Percentiles rank a stretch among this genome's conserved stretches.
Conservation (phyloP, 2,888 invertebrate species). For the Neoitamus cyanurus region DNA sequence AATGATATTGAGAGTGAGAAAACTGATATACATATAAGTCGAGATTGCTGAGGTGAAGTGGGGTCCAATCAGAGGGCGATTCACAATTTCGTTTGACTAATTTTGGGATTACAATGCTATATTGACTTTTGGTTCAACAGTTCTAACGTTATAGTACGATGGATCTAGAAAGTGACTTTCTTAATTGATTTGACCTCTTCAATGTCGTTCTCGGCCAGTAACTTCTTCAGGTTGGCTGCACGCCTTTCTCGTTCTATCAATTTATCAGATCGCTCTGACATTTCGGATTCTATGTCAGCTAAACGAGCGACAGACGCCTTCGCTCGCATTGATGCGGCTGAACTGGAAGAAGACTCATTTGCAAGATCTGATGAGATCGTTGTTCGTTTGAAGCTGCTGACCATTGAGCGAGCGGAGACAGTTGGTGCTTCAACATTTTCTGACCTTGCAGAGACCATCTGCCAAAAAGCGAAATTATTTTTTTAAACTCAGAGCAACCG, state of each 20-base stretch:
- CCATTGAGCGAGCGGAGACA: slow-evolving; percentile 63
- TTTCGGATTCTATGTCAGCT: slow-evolving; percentile 79
- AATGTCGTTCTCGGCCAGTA: slow-evolving; percentile 73
- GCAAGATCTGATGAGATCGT: slow-evolving; percentile 65
- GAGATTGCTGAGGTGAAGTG: not conserved
- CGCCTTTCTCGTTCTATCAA: slow-evolving; percentile 78
- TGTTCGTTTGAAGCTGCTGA: slow-evolving; percentile 72
- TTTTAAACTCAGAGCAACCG: slow-evolving; percentile 46
- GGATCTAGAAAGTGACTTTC: slow-evolving; percentile 41
- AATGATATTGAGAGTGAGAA: slow-evolving; percentile 46
- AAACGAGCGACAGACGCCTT: slow-evolving; percentile 75
- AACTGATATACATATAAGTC: slow-evolving; percentile 37
- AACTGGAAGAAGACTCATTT: slow-evolving; percentile 56
- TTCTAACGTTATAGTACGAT: not conserved
- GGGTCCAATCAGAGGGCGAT: not conserved
- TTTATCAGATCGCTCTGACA: slow-evolving; percentile 77
- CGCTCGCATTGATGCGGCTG: slow-evolving; percentile 74
- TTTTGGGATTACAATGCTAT: not conserved
- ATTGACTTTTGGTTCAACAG: not conserved
- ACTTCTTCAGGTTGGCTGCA: slow-evolving; percentile 75
- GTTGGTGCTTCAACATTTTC: slow-evolving; percentile 20
- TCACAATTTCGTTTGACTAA: not conserved
- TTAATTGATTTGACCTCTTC: slow-evolving; percentile 44
- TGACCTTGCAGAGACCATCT: slow-evolving; percentile 46
- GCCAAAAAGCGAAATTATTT: not conserved